phyloP scores from a whole-genome alignment of 2,113 vertebrate genomes.

The Hippoglossus stenolepis region DNA sequence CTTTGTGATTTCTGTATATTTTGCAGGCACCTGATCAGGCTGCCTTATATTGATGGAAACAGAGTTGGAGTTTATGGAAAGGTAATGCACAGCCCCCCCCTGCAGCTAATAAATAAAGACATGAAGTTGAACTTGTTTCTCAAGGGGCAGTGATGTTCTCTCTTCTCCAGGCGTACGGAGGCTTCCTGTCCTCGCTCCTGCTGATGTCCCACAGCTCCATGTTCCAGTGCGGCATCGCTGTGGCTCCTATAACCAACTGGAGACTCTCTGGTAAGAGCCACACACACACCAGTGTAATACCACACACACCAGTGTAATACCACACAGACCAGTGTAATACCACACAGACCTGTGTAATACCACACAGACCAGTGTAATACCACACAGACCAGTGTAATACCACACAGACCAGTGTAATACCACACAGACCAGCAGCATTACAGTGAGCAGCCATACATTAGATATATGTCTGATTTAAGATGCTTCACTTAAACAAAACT shows the following conservation, averaged over 20 bases:
- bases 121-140: neutral
- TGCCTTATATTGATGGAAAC: constrained; percentile 72
- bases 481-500: no score
- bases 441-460: no score
- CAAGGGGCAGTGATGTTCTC: neutral
- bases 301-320: neutral
- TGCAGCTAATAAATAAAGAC: neutral
- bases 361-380: neutral
- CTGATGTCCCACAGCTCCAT: constrained; percentile 72
- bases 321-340: no score
- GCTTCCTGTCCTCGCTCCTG: constrained; percentile 76
- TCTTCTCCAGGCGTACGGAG: constrained; percentile 78
- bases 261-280: constrained; percentile 72
- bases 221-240: constrained; percentile 77
- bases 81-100: constrained; percentile 46
- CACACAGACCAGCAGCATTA: no score
- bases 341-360: neutral
- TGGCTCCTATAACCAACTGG: constrained; percentile 82
- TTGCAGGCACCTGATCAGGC: constrained; percentile 69
- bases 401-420: neutral
- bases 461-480: no score
- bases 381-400: no score
- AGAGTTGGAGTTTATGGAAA: constrained; percentile 81
- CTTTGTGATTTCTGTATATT: neutral
- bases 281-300: neutral